phyloP scores from a whole-genome alignment of 30 jellyfish, hydroid and myxozoan genomes.

The Aurelia aurita region DNA sequence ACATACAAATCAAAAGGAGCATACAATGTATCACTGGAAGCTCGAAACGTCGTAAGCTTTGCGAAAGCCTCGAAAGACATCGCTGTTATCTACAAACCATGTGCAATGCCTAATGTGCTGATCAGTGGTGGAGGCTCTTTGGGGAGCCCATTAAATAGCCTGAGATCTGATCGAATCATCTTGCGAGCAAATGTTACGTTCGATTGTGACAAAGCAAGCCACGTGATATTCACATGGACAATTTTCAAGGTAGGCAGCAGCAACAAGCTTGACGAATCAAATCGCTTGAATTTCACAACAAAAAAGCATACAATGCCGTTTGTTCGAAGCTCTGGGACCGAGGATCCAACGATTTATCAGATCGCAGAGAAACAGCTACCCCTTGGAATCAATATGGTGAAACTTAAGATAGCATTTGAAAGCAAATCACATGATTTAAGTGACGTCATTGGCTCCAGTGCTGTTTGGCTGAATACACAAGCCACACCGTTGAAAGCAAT shows the following conservation, averaged over 20 bases:
- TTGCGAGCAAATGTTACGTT: conserved; percentile 75
- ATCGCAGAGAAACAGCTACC: conserved; percentile 70
- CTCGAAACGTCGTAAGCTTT: conserved; percentile 68
- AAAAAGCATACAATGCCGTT: conserved; percentile 68
- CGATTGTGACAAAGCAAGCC: conserved; percentile 79
- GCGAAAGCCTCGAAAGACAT: conserved; percentile 22
- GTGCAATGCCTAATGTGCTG: conserved; percentile 70
- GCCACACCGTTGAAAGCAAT: conserved; percentile 80
- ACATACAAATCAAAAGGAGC: conserved; percentile 67
- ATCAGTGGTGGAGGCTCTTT: conserved; percentile 67
- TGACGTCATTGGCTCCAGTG: conserved; percentile 52
- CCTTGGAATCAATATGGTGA: conserved; percentile 65
- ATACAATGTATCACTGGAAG: conserved; percentile 56
- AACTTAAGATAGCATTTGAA: conserved; percentile 61
- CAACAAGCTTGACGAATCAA: conserved; percentile 3
- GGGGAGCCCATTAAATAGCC: conserved; percentile 28
- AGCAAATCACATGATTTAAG: conserved; percentile 69
- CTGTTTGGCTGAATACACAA: conserved; percentile 73
- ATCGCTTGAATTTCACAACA: conserved; percentile 22
- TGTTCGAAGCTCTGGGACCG: conserved; percentile 39
- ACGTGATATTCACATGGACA: conserved; percentile 79
- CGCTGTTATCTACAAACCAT: conserved; percentile 76
- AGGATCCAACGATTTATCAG: conserved; percentile 74
- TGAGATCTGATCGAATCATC: conserved; percentile 58
- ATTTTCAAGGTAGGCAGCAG: conserved; percentile 17